Evolutionary conservation across 2,797 vertebrate genomes (phyloP).

Genomic region (Uromys caudimaculatus): DNA sequence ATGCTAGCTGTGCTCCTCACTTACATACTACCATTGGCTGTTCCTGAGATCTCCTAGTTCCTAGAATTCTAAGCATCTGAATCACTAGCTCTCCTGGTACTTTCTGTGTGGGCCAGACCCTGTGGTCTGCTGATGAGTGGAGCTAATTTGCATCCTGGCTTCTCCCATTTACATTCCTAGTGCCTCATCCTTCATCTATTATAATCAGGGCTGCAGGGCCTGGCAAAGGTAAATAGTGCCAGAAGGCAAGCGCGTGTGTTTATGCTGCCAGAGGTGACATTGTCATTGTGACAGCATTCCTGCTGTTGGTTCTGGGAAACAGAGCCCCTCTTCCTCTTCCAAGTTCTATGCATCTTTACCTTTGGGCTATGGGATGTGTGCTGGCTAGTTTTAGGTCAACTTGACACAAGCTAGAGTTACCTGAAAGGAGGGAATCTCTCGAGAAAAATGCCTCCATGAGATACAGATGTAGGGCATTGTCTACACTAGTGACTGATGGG

Average conservation of each 20-base stretch:
- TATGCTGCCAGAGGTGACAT: not conserved
- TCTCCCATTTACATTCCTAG: not conserved
- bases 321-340: not conserved
- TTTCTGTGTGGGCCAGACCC: constrained; percentile 13
- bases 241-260: not conserved
- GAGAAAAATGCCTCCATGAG: not conserved
- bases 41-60: not conserved
- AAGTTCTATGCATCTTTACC: not conserved
- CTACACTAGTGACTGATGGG: not conserved
- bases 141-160: not conserved
- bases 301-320: not conserved
- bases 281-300: not conserved
- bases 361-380: not conserved
- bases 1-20: not conserved
- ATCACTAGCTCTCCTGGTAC: not conserved
- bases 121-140: not conserved
- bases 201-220: not conserved
- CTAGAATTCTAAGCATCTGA: constrained; percentile 23
- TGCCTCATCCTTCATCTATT: not conserved
- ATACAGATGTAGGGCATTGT: not conserved
- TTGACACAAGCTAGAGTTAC: not conserved
- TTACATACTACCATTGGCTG: not conserved
- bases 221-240: not conserved
- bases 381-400: not conserved
- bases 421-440: not conserved